These are phyloP conservation scores for Spongia lamella DNA, from an alignment of 37 sponge, comb jelly and placozoan genomes.

Conservation along the genomic window DNA sequence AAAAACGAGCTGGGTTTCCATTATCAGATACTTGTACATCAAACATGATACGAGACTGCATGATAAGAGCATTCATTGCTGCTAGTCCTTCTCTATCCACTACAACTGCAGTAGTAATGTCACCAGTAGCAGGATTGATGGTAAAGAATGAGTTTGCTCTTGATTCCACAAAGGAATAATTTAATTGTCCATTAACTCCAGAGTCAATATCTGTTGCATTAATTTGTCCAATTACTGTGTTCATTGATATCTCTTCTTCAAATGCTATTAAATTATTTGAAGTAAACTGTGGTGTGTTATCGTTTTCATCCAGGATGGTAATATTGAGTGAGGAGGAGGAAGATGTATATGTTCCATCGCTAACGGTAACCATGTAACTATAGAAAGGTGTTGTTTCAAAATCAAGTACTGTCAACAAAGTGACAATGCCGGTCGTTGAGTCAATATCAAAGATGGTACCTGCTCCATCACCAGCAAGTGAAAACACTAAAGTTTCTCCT, in stretches of 20 bases:
- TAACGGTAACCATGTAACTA: constrained; percentile 37
- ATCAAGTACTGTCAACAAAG: constrained; percentile 32
- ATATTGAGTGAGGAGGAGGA: constrained; percentile 13
- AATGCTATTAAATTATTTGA: constrained; percentile 10
- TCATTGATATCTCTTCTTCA: not conserved
- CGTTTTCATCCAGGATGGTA: constrained; percentile 50
- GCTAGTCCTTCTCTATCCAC: too few species aligned
- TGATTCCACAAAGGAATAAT: constrained; percentile 34
- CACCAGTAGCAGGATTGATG: constrained; percentile 38
- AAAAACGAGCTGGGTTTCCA: too few species aligned
- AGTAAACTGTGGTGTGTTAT: constrained; percentile 48
- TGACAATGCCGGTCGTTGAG: constrained; percentile 39
- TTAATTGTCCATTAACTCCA: constrained; percentile 29
- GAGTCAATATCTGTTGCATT: not conserved
- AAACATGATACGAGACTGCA: too few species aligned
- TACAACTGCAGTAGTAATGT: constrained; percentile 1
- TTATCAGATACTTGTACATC: too few species aligned
- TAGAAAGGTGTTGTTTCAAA: constrained; percentile 38
- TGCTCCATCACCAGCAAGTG: constrained; percentile 11
- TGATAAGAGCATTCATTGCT: too few species aligned
- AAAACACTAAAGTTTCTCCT: constrained; percentile 40
- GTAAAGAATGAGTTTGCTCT: constrained; percentile 30
- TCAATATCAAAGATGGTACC: constrained; percentile 29
- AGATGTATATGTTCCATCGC: constrained; percentile 13
- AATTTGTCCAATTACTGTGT: too few species aligned